A percentile compares a stretch with the other conserved stretches of the same genome.
Conservation (phyloP, 2,888 invertebrate genomes). For the Tenthredo scrophulariae region DNA sequence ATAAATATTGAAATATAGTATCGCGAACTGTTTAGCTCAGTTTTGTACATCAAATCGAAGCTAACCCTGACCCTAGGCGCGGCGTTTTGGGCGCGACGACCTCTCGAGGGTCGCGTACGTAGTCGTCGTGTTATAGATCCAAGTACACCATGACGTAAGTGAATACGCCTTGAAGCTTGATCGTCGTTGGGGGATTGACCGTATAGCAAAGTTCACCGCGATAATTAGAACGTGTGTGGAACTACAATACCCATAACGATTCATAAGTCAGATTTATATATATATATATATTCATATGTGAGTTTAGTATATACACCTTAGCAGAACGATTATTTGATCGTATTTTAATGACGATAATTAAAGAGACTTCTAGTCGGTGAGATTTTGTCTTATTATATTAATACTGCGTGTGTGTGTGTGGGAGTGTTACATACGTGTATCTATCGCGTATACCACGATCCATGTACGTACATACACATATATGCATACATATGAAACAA, state of each 20-base stretch:
- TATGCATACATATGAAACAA: not conserved
- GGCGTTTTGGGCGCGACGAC: slow-evolving; percentile 27
- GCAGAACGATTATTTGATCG: too few species aligned
- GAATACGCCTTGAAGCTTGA: not conserved
- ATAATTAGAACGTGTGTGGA: not conserved
- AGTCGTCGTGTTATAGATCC: slow-evolving; percentile 8
- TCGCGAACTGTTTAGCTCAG: not conserved
- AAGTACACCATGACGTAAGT: slow-evolving; percentile 20
- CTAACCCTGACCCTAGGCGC: slow-evolving; percentile 35
- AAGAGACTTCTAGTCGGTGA: too few species aligned
- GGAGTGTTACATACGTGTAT: too few species aligned
- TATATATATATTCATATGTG: too few species aligned
- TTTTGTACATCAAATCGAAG: not conserved
- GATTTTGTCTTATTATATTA: too few species aligned
- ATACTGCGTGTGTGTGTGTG: too few species aligned
- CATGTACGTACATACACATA: not conserved
- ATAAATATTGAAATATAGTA: not conserved
- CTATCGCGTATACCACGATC: too few species aligned
- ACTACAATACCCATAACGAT: not conserved
- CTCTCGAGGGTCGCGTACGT: slow-evolving; percentile 27
- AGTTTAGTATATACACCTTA: too few species aligned
- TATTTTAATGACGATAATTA: too few species aligned
- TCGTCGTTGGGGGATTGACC: not conserved
- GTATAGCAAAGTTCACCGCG: not conserved
- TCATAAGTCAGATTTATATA: not conserved